Evolutionary conservation across 2,888 invertebrate species (phyloP).

Genomic region (Alviniconcha strummeri): DNA sequence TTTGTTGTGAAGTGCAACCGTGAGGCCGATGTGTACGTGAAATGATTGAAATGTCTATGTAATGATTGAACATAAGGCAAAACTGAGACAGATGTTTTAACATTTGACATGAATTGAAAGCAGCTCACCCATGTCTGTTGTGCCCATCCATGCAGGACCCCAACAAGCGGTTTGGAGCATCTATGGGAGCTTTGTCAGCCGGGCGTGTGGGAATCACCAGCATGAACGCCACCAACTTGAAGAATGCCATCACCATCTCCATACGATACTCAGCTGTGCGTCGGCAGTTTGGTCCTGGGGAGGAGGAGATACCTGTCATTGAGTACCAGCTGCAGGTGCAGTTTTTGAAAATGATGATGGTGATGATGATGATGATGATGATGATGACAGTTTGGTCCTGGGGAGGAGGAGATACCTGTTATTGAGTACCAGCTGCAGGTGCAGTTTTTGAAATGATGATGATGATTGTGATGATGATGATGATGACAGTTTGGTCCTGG

Average conservation of each 20-base stretch:
- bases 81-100: no score
- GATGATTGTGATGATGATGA: no score
- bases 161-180: conserved; percentile 86
- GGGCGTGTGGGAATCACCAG: conserved; percentile 87
- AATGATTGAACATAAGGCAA: no score
- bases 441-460: no score
- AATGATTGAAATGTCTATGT: no score
- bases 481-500: no score
- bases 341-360: neutral
- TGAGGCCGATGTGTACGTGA: no score
- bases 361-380: no score
- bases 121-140: no score
- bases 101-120: no score
- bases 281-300: conserved; percentile 87
- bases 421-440: conserved; percentile 94
- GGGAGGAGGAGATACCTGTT: conserved; percentile 85
- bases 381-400: conserved; percentile 88
- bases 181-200: conserved; percentile 89
- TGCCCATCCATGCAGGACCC: conserved; percentile 78
- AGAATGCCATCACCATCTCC: conserved; percentile 87
- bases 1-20: no score
- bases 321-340: conserved; percentile 92
- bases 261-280: conserved; percentile 90
- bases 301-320: conserved; percentile 87
- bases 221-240: conserved; percentile 78